phyloP scores from a whole-genome alignment of 2,113 vertebrate genomes.

The Tinamus guttatus region DNA sequence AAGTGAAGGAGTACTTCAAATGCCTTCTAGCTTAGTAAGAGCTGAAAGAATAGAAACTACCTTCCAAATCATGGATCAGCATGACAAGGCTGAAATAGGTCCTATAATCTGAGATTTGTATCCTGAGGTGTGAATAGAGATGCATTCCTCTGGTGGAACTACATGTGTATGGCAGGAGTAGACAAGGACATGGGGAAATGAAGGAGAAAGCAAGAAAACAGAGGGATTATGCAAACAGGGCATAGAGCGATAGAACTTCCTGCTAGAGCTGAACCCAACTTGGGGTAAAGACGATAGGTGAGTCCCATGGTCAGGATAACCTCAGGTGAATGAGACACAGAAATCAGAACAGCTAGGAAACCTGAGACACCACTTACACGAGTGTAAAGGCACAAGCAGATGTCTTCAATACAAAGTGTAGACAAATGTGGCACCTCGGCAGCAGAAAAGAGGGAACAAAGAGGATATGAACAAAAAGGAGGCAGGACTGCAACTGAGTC shows the following conservation, averaged over 20 bases:
- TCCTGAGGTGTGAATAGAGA: not conserved
- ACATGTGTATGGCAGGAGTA: not conserved
- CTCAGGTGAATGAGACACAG: not conserved
- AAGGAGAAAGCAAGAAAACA: not conserved
- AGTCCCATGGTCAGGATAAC: not conserved
- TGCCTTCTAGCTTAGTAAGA: not conserved
- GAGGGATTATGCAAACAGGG: not conserved
- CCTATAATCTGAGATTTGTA: not conserved
- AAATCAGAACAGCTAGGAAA: not conserved
- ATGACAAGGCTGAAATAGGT: not conserved
- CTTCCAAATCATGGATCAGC: not conserved
- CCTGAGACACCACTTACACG: not conserved
- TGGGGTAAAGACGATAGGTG: not conserved
- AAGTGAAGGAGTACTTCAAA: conserved; percentile 1
- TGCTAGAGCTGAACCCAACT: not conserved
- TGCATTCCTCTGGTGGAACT: not conserved
- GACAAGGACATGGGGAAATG: conserved; percentile 14
- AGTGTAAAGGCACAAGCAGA: not conserved
- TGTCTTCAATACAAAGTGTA: not conserved
- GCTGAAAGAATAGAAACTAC: not conserved
- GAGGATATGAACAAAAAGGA: not conserved
- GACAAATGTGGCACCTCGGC: not conserved
- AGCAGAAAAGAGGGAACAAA: not conserved
- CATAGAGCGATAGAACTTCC: not conserved
- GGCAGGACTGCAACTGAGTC: not conserved